Base-by-base conservation (phyloP, 2,888 invertebrate species). In the Chydorus sphaericus region DNA sequence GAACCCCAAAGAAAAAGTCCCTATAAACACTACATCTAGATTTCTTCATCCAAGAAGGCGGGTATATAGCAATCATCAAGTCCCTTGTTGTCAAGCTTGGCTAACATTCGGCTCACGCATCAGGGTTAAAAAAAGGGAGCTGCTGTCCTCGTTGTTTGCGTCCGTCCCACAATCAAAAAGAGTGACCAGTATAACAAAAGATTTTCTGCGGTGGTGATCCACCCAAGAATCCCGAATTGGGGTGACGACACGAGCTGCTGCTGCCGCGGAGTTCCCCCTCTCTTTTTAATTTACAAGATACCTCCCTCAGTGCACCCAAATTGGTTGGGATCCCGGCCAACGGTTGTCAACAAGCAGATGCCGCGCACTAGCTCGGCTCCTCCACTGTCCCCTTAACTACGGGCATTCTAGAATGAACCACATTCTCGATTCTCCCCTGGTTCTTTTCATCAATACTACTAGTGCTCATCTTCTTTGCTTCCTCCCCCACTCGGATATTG, bases 241-340 rank as follows among this genome's bases (percentile, higher is more conserved):
- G n/a, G n/a, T n/a, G n/a, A n/a, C n/a, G n/a, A n/a, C n/a, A n/a
- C n/a, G n/a, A n/a, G n/a, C n/a, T n/a, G n/a, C n/a, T n/a, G n/a
- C n/a, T n/a, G n/a, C n/a, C n/a, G n/a, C n/a, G n/a, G n/a, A n/a
- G n/a, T n/a, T n/a, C n/a, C n/a, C 20, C 8, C 20, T 38, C n/a
- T 38, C n/a, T 38, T 44, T 44, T 44, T 44, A 44, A 44, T 44
- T 44, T 44, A 44, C 26, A 44, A 44, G n/a, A n/a, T n/a, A n/a
- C n/a, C n/a, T n/a, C n/a, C n/a, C n/a, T n/a, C n/a, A 3, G 44
- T 11, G 8, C 11, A 20, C 44, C 26, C 44, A 26, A 44, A 44
- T 44, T 44, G 44, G 26, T 44, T 44, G 44, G 44, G 44, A 44
- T 44, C 44, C 8, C 23, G n/a, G 44, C 26, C 44, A 44, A 26